Conservation (phyloP, 2,888 invertebrate species). For the Orthonychiurus folsomi region DNA sequence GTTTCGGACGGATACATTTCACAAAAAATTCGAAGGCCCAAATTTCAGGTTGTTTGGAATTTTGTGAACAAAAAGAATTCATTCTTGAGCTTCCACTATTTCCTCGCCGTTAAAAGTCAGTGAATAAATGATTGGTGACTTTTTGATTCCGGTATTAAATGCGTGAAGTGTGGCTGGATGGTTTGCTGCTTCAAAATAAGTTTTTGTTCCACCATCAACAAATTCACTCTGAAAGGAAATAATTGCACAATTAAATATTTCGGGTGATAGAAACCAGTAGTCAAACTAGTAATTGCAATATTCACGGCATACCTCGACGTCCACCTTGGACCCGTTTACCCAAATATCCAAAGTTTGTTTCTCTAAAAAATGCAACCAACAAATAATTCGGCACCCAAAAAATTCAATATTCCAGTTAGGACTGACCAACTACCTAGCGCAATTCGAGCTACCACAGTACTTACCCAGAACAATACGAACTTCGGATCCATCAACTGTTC, state of each 20-base stretch:
- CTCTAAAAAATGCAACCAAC: conserved; percentile 47
- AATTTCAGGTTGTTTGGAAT: too few species aligned
- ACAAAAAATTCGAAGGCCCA: too few species aligned
- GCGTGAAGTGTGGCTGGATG: conserved; percentile 40
- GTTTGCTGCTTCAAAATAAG: conserved; percentile 58
- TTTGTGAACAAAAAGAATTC: too few species aligned
- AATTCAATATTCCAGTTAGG: not conserved
- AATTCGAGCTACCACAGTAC: conserved; percentile 30
- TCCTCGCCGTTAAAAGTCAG: conserved; percentile 37
- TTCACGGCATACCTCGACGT: conserved; percentile 55
- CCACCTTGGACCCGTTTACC: conserved; percentile 62
- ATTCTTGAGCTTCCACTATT: conserved; percentile 34
- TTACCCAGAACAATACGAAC: conserved; percentile 66
- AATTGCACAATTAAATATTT: not conserved
- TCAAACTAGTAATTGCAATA: too few species aligned
- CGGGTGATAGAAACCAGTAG: not conserved
- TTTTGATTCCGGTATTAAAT: conserved; percentile 34
- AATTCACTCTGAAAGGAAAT: conserved; percentile 60
- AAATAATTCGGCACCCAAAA: not conserved
- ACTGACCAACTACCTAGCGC: not conserved
- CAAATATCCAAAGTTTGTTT: conserved; percentile 66
- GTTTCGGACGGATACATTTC: too few species aligned
- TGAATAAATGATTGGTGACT: conserved; percentile 37
- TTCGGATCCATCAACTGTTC: conserved; percentile 48
- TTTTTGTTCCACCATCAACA: conserved; percentile 75